Percentiles rank a stretch among this genome's conserved stretches.
Conservation (phyloP, 2,113 vertebrate genomes). For the Tachuris rubrigastra region DNA sequence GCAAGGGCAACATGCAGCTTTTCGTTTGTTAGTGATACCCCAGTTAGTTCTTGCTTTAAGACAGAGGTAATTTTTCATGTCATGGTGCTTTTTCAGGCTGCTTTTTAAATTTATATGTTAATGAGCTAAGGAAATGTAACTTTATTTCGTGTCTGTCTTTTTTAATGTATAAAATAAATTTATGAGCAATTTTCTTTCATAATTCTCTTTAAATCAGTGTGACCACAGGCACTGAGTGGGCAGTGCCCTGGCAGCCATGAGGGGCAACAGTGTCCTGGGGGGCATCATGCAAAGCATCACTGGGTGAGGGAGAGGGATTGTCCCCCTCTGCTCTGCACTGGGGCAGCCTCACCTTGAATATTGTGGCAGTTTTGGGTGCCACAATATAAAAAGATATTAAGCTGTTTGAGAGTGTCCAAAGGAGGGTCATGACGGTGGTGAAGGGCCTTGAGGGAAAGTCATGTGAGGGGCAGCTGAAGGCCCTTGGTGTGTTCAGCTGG, state of each 20-base stretch:
- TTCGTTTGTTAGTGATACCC: neutral
- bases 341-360: rapidly evolving
- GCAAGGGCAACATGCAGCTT: neutral
- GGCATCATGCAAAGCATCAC: neutral
- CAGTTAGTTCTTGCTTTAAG: neutral
- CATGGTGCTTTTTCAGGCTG: neutral
- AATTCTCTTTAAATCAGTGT: neutral
- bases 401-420: neutral
- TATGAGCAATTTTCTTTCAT: neutral
- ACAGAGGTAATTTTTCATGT: neutral
- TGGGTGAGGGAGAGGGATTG: neutral
- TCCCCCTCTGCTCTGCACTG: neutral
- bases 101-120: neutral
- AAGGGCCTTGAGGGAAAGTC: neutral
- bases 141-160: neutral
- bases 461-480: rapidly evolving
- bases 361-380: neutral
- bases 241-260: neutral
- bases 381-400: neutral
- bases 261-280: neutral
- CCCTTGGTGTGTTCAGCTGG: neutral
- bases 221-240: neutral
- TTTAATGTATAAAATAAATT: slow-evolving; percentile 34
- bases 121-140: neutral
- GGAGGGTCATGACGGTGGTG: neutral